phyloP scores from a whole-genome alignment of 2,888 invertebrate genomes.

The Embidobia sp. region DNA sequence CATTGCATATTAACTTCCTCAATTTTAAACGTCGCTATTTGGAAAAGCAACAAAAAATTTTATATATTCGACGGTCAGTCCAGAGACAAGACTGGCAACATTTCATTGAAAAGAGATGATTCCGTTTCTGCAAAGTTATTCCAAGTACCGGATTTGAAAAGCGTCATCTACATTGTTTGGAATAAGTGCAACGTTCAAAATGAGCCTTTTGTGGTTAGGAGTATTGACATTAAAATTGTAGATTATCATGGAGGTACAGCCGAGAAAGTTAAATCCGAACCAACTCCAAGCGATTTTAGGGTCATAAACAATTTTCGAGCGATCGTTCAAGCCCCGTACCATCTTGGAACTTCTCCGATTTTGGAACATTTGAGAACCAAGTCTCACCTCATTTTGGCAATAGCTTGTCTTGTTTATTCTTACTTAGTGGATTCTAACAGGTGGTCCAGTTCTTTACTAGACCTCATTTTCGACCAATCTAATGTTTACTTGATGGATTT shows the following conservation, averaged over 20 bases:
- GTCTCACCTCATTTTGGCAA: conserved; percentile 73
- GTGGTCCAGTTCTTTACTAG: conserved; percentile 75
- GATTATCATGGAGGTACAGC: too few relatives aligned
- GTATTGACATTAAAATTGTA: too few relatives aligned
- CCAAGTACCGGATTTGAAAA: conserved; percentile 70
- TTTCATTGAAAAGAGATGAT: conserved; percentile 42
- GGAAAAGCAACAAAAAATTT: conserved; percentile 71
- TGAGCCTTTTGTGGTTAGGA: conserved; percentile 75
- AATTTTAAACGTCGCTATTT: conserved; percentile 74
- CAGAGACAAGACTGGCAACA: conserved; percentile 70
- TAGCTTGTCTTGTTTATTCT: conserved; percentile 75
- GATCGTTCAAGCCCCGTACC: conserved; percentile 74
- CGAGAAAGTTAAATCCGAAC: conserved; percentile 64
- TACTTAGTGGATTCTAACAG: conserved; percentile 73
- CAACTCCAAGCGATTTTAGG: conserved; percentile 72
- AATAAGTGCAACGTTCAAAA: conserved; percentile 74
- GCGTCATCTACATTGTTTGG: conserved; percentile 74
- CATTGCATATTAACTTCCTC: conserved; percentile 72
- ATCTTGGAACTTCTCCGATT: conserved; percentile 71
- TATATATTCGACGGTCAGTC: conserved; percentile 77
- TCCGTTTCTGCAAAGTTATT: conserved; percentile 75
- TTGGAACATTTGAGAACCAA: conserved; percentile 71
- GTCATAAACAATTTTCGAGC: conserved; percentile 74
- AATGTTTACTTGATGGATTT: conserved; percentile 77
- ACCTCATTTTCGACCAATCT: conserved; percentile 78